Evolutionary conservation across 1,140 invertebrate species (phyloP).

Genomic region (Drosophila saltans): DNA sequence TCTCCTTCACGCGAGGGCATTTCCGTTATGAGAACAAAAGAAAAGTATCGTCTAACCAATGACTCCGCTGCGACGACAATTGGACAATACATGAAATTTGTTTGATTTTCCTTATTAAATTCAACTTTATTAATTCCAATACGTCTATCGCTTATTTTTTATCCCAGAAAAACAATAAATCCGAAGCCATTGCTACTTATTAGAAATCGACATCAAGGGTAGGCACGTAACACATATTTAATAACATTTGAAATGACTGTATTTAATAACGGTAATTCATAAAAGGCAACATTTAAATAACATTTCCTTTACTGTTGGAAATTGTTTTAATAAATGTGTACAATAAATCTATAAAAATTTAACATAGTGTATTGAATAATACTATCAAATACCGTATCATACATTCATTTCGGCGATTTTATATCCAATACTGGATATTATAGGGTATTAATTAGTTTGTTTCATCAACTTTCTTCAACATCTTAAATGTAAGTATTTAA

Average conservation of each 20-base stretch:
- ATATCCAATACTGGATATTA: neutral
- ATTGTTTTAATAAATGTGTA: too few relatives aligned
- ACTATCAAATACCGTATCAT: too few relatives aligned
- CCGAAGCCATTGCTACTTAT: too few relatives aligned
- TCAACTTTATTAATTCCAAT: slow-evolving; percentile 29
- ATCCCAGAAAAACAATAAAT: neutral
- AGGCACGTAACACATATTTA: too few relatives aligned
- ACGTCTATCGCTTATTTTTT: slow-evolving; percentile 6
- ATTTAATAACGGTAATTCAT: too few relatives aligned
- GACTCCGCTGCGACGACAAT: slow-evolving; percentile 1
- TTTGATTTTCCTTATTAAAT: slow-evolving; percentile 36
- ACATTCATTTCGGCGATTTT: too few relatives aligned
- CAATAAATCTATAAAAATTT: too few relatives aligned
- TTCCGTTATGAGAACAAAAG: slow-evolving; percentile 44
- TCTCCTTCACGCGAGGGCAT: slow-evolving; percentile 31
- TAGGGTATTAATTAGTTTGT: neutral
- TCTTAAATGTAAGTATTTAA: slow-evolving; percentile 8
- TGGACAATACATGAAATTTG: slow-evolving; percentile 14
- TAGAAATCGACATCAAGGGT: too few relatives aligned
- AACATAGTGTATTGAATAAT: too few relatives aligned
- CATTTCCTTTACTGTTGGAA: too few relatives aligned
- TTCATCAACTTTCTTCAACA: slow-evolving; percentile 5
- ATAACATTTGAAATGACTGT: too few relatives aligned
- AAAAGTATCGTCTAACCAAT: slow-evolving; percentile 13
- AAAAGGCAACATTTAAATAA: too few relatives aligned